phyloP scores from a whole-genome alignment of 2,797 vertebrate species.

The Rhodeus uyekii region DNA sequence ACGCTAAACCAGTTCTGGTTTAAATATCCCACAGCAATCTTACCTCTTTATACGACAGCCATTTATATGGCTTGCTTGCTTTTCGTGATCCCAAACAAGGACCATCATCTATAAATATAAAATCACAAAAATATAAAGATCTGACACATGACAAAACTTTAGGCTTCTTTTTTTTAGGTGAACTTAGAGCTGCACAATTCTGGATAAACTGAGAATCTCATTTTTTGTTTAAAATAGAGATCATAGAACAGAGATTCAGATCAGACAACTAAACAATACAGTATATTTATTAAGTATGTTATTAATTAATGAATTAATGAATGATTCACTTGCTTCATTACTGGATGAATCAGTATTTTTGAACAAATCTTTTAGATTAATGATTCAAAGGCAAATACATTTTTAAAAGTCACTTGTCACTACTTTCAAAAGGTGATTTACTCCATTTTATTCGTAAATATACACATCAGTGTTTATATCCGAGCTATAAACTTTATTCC shows the following conservation, averaged over 20 bases:
- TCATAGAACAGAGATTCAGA: too few relatives aligned
- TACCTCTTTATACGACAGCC: constrained; percentile 92
- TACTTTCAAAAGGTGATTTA: neutral
- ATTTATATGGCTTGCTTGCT: constrained; percentile 91
- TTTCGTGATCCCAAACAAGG: constrained; percentile 94
- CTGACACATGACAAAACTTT: neutral
- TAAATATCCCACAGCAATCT: constrained; percentile 18
- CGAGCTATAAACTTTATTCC: neutral
- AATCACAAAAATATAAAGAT: neutral
- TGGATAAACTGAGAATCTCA: neutral
- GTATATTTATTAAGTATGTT: neutral
- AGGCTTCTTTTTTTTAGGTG: neutral
- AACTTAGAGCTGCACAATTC: neutral
- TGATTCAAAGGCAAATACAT: neutral
- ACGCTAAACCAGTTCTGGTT: neutral
- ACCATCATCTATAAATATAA: constrained; percentile 82
- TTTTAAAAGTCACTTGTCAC: neutral
- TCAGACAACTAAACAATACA: neutral
- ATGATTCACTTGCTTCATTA: neutral
- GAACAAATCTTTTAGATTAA: neutral
- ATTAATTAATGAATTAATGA: neutral
- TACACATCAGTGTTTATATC: neutral
- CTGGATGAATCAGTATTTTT: neutral
- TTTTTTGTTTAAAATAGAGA: neutral
- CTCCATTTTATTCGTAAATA: neutral